phyloP scores from a whole-genome alignment of 2,113 vertebrate species.

The Gopherus evgoodei region DNA sequence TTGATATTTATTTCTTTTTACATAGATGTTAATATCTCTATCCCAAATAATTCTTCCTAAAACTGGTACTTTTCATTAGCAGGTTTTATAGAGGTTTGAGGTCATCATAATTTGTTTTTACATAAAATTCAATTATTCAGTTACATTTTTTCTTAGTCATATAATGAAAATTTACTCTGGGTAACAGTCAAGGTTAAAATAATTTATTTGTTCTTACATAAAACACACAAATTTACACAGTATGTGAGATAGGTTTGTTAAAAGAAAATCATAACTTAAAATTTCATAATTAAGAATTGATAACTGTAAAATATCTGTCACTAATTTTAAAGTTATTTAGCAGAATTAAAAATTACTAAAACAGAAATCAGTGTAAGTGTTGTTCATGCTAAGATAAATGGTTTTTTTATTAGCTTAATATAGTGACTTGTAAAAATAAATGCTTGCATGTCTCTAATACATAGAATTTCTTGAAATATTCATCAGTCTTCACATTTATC shows the following conservation, averaged over 20 bases:
- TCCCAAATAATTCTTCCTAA: neutral
- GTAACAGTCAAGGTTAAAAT: neutral
- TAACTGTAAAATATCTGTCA: neutral
- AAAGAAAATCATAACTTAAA: neutral
- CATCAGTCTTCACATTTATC: conserved; percentile 8
- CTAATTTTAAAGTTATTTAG: neutral
- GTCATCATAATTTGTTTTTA: neutral
- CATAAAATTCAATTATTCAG: neutral
- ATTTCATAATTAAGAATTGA: neutral
- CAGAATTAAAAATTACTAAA: neutral
- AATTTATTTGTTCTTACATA: neutral
- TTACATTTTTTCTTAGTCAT: neutral
- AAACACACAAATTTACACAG: neutral
- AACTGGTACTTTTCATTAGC: neutral
- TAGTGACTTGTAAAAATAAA: neutral
- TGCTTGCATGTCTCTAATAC: neutral
- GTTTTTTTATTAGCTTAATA: neutral
- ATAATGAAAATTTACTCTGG: neutral
- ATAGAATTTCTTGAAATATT: conserved; percentile 21
- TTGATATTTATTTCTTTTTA: neutral
- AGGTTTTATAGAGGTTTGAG: neutral
- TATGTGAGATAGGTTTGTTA: neutral
- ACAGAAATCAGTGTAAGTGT: neutral
- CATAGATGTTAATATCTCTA: neutral
- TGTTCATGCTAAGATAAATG: neutral